Conservation (phyloP, 2,113 vertebrate genomes). For the Zingel zingel region DNA sequence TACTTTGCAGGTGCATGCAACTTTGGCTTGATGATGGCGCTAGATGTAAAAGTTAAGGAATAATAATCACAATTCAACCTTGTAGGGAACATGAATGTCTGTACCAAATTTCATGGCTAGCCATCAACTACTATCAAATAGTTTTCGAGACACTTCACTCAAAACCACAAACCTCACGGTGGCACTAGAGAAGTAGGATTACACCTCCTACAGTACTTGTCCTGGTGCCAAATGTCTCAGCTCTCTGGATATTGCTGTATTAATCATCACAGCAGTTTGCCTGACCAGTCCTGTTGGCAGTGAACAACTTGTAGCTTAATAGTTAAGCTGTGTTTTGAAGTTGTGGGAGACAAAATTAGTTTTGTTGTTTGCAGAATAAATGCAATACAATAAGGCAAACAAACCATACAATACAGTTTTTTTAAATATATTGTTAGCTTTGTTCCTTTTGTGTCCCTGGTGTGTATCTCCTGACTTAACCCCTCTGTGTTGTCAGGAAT, state of each 20-base stretch:
- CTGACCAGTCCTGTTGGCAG: not conserved
- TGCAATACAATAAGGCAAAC: not conserved
- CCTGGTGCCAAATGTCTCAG: constrained; percentile 27
- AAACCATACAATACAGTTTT: not conserved
- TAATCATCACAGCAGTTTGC: constrained; percentile 32
- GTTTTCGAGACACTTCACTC: not conserved
- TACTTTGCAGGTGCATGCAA: too few species aligned
- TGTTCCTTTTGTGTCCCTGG: not conserved
- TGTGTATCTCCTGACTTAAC: not conserved
- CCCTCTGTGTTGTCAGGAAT: constrained; percentile 23
- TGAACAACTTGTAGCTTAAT: not conserved
- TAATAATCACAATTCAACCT: too few species aligned
- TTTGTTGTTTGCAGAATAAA: not conserved
- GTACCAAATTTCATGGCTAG: not conserved
- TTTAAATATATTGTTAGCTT: not conserved
- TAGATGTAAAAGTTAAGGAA: too few species aligned
- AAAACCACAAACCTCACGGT: not conserved
- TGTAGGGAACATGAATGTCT: too few species aligned
- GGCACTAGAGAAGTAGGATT: not conserved
- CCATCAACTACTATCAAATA: not conserved
- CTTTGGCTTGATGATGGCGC: not conserved
- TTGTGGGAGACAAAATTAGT: not conserved
- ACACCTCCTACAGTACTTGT: not conserved
- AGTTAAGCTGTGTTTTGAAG: constrained; percentile 14
- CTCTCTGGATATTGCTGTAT: constrained; percentile 14